phyloP scores from a whole-genome alignment of 1,140 invertebrate species.

The Ridgeia piscesae region DNA sequence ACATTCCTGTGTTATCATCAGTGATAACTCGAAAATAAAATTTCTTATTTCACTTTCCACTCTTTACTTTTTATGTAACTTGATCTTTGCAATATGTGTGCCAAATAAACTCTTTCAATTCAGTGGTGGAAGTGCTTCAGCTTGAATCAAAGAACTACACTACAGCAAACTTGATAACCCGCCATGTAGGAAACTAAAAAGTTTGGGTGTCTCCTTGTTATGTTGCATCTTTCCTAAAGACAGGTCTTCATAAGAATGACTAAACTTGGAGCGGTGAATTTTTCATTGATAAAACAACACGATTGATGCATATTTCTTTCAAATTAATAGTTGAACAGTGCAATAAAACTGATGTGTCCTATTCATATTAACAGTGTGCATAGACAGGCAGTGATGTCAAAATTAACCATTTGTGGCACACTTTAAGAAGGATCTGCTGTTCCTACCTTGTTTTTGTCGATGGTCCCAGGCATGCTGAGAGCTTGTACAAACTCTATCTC shows the following conservation, averaged over 20 bases:
- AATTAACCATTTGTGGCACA: too few species aligned
- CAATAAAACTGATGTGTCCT: background rate
- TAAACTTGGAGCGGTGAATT: background rate
- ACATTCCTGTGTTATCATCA: too few species aligned
- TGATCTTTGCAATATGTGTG: too few species aligned
- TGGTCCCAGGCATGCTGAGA: slow-evolving; percentile 62
- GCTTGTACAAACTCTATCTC: slow-evolving; percentile 98
- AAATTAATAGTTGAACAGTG: background rate
- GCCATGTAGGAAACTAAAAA: background rate
- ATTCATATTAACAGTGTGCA: background rate
- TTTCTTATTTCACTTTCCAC: too few species aligned
- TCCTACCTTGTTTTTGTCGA: background rate
- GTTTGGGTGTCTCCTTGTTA: background rate
- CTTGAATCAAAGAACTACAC: too few species aligned
- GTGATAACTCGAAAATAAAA: too few species aligned
- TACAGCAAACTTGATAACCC: too few species aligned
- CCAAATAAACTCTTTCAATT: too few species aligned
- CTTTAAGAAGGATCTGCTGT: background rate
- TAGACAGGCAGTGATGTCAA: background rate
- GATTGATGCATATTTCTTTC: background rate
- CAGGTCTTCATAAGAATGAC: background rate
- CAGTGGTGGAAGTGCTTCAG: too few species aligned
- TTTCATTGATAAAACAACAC: background rate
- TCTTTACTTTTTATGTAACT: too few species aligned
- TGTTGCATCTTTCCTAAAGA: background rate